phyloP scores from a whole-genome alignment of 2,888 invertebrate genomes.

The Sthenelais limicola region DNA sequence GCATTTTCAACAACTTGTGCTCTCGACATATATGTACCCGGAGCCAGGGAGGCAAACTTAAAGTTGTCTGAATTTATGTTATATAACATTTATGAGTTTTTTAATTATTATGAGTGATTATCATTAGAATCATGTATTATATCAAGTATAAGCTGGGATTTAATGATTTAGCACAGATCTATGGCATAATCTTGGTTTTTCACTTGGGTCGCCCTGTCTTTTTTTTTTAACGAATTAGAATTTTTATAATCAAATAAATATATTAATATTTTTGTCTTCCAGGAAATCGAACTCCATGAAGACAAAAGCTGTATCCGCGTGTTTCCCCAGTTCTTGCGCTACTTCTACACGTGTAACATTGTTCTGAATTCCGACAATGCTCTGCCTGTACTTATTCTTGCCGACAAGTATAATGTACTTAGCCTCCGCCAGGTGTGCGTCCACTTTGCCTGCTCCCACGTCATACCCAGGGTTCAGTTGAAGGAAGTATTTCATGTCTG shows the following conservation, averaged over 20 bases:
- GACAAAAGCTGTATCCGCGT: constrained; percentile 86
- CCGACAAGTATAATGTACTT: constrained; percentile 95
- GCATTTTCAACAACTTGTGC: too few species aligned
- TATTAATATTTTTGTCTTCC: constrained; percentile 47
- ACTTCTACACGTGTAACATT: constrained; percentile 92
- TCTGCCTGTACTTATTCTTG: constrained; percentile 88
- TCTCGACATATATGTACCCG: too few species aligned
- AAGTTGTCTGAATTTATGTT: too few species aligned
- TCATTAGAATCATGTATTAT: not conserved
- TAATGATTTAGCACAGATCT: not conserved
- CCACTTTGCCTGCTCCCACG: constrained; percentile 88
- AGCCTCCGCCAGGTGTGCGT: constrained; percentile 88
- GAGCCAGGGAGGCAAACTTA: too few species aligned
- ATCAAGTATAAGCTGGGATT: not conserved
- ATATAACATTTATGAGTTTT: too few species aligned
- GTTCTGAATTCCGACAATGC: constrained; percentile 87
- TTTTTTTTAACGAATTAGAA: not conserved
- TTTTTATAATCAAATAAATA: not conserved
- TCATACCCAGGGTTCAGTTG: constrained; percentile 86
- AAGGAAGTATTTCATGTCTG: constrained; percentile 86
- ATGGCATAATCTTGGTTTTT: not conserved
- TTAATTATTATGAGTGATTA: too few species aligned
- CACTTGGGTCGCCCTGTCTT: not conserved
- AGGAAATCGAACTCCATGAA: constrained; percentile 79
- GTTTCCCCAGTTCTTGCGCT: constrained; percentile 90